Percentiles rank a stretch among this genome's conserved stretches.
Evolutionary conservation across 2,113 vertebrate species (phyloP).

Genomic region (Pyxicephalus adspersus): DNA sequence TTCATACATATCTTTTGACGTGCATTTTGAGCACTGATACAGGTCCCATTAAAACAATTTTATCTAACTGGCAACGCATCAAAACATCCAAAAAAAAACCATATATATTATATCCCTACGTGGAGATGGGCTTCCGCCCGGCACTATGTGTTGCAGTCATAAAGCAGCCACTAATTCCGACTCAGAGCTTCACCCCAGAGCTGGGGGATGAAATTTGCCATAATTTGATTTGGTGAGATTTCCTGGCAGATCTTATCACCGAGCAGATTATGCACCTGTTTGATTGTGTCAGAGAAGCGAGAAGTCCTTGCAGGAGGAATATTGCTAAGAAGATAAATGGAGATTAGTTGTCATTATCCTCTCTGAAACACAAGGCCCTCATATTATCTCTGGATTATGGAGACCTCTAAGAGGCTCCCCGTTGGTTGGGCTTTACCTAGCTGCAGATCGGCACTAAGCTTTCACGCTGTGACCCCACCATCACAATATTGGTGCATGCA

Average conservation of each 20-base stretch:
- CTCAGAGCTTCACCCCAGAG: background rate
- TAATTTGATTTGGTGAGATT: constrained; percentile 22
- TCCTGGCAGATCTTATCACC: constrained; percentile 34
- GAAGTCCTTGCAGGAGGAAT: background rate
- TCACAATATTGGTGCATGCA: background rate
- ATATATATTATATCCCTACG: too few species aligned
- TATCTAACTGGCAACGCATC: too few species aligned
- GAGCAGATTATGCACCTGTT: constrained; percentile 34
- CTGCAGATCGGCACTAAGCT: constrained; percentile 31
- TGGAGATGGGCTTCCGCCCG: too few species aligned
- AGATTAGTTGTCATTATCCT: constrained; percentile 30
- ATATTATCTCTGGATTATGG: constrained; percentile 46
- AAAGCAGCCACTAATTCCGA: too few species aligned
- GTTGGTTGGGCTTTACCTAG: constrained; percentile 24
- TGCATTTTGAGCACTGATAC: too few species aligned
- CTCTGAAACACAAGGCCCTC: constrained; percentile 41
- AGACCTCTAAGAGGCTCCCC: constrained; percentile 24
- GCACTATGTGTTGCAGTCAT: too few species aligned
- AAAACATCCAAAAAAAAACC: too few species aligned
- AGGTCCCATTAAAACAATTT: too few species aligned
- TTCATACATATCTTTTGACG: too few species aligned
- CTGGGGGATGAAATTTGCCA: background rate
- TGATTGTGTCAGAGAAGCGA: constrained; percentile 14
- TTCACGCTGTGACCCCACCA: background rate
- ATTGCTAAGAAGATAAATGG: constrained; percentile 42